Evolutionary conservation across 2,888 invertebrate species (phyloP), one percentile per base, ranked within the genome.

Genomic region (Muscina levida): DNA sequence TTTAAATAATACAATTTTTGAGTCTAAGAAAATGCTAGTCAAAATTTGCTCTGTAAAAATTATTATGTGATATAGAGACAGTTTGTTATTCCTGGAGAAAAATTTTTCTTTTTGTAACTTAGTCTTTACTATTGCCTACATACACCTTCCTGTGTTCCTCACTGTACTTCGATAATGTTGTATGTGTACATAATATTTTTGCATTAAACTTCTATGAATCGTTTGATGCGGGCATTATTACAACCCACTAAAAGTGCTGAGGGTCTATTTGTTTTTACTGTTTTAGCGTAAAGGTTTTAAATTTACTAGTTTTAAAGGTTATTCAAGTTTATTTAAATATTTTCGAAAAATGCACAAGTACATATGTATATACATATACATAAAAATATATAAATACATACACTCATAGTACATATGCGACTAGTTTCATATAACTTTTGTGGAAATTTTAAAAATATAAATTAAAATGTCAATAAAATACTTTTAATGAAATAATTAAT

Each of bases 401-500:
- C 17, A 31, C 15, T 5, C n/a, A 13, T 65, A 37, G 53, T 53
- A 51, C 51, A 57, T 19, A 71, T 46, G 11, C 15, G 11, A 46
- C 6, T 11, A 44, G 13, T 3, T 8, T 5, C 31, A 3, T 5
- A 3, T 8, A 31, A 8, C 4, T 31, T 51, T 42, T 44, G 11
- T 39, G 1, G 2, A 19, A 37, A 10, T 72, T 72, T 65, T 42
- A 48, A 73, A 72, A 66, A 22, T 67, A 31, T 37, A 59, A 67
- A 48, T 67, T 51, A 74, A 67, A 67, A 74, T 74, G 67, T 67
- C 48, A 59, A 67, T 67, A 73, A 53, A 56, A 66, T 11, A n/a
- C 31, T 46, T 67, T 67, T 57, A 67, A 59, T 67, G 59, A 67
- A 39, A 74, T 74, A 67, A 67, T 67, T 48, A 74, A 67, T 74